Base-by-base conservation (phyloP, 1,140 invertebrate species). In the Dendroctonus valens region DNA sequence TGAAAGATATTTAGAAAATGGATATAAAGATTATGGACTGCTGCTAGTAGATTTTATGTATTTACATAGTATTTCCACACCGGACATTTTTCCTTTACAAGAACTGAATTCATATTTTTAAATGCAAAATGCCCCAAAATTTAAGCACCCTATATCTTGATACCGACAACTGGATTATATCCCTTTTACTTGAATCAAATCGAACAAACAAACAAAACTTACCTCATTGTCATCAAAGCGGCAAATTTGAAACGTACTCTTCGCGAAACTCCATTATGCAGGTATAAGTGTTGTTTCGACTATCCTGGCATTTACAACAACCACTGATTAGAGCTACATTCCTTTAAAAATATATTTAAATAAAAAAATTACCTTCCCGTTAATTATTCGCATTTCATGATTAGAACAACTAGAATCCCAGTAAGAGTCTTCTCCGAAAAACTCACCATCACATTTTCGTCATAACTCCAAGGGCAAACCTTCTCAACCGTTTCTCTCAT, bases 241-340 rank as follows among this genome's bases (percentile, higher is more conserved):
- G 74, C 93, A 95, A 72, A 93, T 66, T 93, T 84, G 66, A 86
- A 83, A 74, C 91, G 84, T 42, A 75, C 3, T 75, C 26, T 44
- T 83, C 67, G 1, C 79, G 77, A 38, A 91, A 69, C 62, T 85
- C 83, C 53, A 91, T 78, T 5, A 94, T 67, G 75, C 94, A 96
- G 0, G 79, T 80, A 72, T 87, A 96, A 0, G 93, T 94, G 74
- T 96, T 96, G 75, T 96, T 96, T 71, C 75, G 82, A 0, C 86
- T 78, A 77, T 94, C 92, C 79, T 93, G 86, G 74, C 92, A 94
- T 74, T 93, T 93, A 73, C 92, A 94, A n/a, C n/a, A n/a, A n/a
- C 49, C 82, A 84, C 67, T 83, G 84, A 5, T 85, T 80, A 40
- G 80, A 78, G 50, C 79, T 79, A 72, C 91, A 94, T 69, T 86